Base-by-base conservation (phyloP, 2,888 invertebrate genomes). In the Cloeon dipterum region DNA sequence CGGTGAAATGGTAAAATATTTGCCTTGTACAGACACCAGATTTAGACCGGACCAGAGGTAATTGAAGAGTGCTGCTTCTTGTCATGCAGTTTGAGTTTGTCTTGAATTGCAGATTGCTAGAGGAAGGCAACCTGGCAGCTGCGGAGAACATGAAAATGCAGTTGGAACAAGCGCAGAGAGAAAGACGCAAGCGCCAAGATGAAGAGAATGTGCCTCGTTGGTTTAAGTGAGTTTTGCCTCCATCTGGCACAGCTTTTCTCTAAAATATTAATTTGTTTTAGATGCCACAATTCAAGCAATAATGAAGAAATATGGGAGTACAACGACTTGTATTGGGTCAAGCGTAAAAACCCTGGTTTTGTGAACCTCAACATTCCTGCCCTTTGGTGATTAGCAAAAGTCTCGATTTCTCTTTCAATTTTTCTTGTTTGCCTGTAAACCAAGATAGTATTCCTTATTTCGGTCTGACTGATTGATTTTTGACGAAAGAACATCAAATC, bases 11-110 rank as follows among this genome's bases (percentile, higher is more conserved):
- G 52, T 61, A 19, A 64, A 68, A 8, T 41, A 60, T 19, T 55
- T 82, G 42, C 79, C 82, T 0, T 65, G 67, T 35, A 82, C 82
- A 0, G 83, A 83, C 52, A 77, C 79, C 0, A 57, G 82, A 40
- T 67, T 74, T 48, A 65, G 82, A 50, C 78, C 81, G 1, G 82
- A 83, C 59, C 77, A 77, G 52, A 63, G 74, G 37, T 55, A 42
- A 23, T n/a, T n/a, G n/a, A n/a, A n/a, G n/a, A n/a, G n/a, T n/a
- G n/a, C n/a, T 11, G 11, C 5, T 10, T 3, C 4, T 36, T 18
- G 13, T 17, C n/a, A n/a, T n/a, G n/a, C n/a, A n/a, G n/a, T n/a
- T n/a, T n/a, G n/a, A n/a, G n/a, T n/a, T n/a, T n/a, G n/a, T n/a
- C n/a, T n/a, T n/a, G n/a, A n/a, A n/a, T n/a, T 29, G 7, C 34